These are phyloP conservation scores for Sprattus sprattus DNA, from an alignment of 2,113 vertebrate genomes.

Conservation along the genomic window DNA sequence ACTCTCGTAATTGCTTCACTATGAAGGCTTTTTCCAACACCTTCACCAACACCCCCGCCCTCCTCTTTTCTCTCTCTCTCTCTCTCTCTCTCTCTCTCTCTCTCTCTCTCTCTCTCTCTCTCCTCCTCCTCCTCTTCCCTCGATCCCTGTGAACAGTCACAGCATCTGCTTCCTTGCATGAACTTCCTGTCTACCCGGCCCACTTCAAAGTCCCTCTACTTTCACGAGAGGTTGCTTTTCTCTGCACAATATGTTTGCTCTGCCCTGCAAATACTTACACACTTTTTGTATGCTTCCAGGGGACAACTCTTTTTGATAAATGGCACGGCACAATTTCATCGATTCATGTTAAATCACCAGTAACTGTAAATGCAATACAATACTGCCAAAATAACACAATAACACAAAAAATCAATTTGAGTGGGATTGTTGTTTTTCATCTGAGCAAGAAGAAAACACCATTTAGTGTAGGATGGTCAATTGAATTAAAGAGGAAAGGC, in stretches of 20 bases:
- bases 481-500: too few relatives aligned
- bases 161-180: constrained; percentile 67
- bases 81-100: neutral
- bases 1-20: constrained; percentile 65
- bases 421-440: neutral
- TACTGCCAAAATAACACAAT: neutral
- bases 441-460: neutral
- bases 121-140: neutral
- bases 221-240: constrained; percentile 31
- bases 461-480: neutral
- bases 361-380: neutral
- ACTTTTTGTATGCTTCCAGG: neutral
- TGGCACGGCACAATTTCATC: neutral
- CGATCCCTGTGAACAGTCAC: constrained; percentile 47
- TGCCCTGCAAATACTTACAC: neutral
- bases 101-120: neutral
- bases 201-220: constrained; percentile 52
- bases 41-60: neutral
- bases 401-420: neutral
- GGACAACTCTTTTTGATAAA: neutral
- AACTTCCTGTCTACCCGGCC: constrained; percentile 55
- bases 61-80: constrained; percentile 38
- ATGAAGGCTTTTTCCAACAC: constrained; percentile 54
- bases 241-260: neutral
- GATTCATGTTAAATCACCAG: neutral